Evolutionary conservation across 1,140 invertebrate genomes (phyloP).

Genomic region (Drosophila micromelanica): DNA sequence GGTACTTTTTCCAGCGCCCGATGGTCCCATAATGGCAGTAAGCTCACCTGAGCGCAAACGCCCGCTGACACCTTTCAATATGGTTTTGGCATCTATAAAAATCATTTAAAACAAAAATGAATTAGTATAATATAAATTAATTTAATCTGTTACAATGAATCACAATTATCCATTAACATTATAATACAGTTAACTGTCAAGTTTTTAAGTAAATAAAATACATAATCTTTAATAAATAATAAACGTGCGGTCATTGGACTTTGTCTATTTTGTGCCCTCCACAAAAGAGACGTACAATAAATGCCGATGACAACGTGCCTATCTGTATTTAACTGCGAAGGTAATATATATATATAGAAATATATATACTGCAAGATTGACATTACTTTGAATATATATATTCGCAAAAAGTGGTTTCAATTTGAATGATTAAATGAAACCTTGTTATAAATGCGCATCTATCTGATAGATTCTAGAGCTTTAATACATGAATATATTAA

Average conservation of each 20-base stretch:
- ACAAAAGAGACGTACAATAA: constrained; percentile 6
- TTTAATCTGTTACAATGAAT: too few relatives aligned
- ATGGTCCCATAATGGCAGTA: constrained; percentile 97
- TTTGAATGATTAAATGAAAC: too few relatives aligned
- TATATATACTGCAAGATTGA: constrained; percentile 1
- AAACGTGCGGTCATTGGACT: constrained; percentile 44
- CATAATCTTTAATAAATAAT: constrained; percentile 33
- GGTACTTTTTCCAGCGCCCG: constrained; percentile 95
- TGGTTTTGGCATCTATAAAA: constrained; percentile 90
- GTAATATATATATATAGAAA: background rate
- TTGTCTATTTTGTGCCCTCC: constrained; percentile 22
- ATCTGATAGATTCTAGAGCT: too few relatives aligned
- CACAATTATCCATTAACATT: too few relatives aligned
- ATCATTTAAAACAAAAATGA: background rate
- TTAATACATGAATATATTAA: constrained; percentile 12
- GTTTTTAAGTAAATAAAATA: constrained; percentile 36
- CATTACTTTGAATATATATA: constrained; percentile 5
- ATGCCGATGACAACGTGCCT: constrained; percentile 4
- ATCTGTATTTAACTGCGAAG: background rate
- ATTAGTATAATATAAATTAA: too few relatives aligned
- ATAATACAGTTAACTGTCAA: background rate
- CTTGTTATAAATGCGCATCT: too few relatives aligned
- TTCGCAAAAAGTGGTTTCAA: too few relatives aligned
- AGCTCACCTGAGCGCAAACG: constrained; percentile 92
- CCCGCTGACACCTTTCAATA: constrained; percentile 93